phyloP scores from a whole-genome alignment of 2,888 invertebrate species.

The Drosophila borborema region DNA sequence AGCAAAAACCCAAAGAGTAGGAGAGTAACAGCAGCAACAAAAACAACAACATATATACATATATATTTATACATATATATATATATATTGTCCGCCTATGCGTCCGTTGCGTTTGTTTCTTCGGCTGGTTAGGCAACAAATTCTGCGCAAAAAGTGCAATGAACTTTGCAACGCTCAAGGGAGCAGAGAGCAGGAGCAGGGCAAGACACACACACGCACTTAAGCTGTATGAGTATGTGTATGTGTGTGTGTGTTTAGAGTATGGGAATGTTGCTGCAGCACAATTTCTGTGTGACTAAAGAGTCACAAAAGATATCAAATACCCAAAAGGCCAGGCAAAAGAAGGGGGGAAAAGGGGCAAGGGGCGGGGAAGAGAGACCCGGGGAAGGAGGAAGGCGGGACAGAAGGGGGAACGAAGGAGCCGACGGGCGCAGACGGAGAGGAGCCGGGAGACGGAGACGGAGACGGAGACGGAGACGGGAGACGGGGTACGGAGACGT shows the following conservation, averaged over 20 bases:
- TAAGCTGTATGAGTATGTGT: not conserved
- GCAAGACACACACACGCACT: constrained; percentile 25
- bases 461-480: no score
- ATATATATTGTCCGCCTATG: constrained; percentile 63
- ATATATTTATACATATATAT: constrained; percentile 23
- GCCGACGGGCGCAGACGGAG: no score
- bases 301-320: constrained; percentile 70
- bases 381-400: no score
- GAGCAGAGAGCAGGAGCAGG: constrained; percentile 45
- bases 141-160: constrained; percentile 79
- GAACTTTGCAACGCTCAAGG: constrained; percentile 67
- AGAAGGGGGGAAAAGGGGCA: no score
- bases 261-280: constrained; percentile 47
- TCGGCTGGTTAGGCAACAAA: constrained; percentile 79
- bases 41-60: constrained; percentile 26
- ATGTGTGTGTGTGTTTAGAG: constrained; percentile 28
- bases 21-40: constrained; percentile 61
- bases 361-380: no score
- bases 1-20: constrained; percentile 72
- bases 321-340: constrained; percentile 56
- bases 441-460: no score
- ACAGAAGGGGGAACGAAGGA: no score
- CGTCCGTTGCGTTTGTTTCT: constrained; percentile 69
- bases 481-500: no score
- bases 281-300: constrained; percentile 61